A percentile compares a stretch with the other conserved stretches of the same genome.
These are phyloP conservation scores for Agrochola circellaris DNA, from an alignment of 2,888 invertebrate species.

Conservation along the genomic window DNA sequence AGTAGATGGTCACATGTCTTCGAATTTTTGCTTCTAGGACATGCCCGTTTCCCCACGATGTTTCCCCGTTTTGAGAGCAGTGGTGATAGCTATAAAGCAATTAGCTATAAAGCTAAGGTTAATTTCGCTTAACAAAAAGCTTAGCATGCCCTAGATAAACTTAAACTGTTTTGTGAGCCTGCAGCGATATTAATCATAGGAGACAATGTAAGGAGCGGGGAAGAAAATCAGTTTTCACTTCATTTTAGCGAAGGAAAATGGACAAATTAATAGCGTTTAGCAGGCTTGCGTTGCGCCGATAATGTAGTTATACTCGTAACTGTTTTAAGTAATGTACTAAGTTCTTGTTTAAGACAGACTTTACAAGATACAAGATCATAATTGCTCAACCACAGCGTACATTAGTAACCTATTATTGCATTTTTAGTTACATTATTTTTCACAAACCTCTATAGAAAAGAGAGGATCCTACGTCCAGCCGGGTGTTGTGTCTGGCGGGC, in stretches of 20 bases:
- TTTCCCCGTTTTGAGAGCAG: too few species aligned
- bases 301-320: constrained; percentile 4
- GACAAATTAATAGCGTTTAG: constrained; percentile 27
- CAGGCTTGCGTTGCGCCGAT: background rate
- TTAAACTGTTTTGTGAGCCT: constrained; percentile 20
- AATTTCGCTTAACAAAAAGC: constrained; percentile 11
- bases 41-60: too few species aligned
- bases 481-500: too few species aligned
- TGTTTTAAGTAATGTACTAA: background rate
- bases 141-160: constrained; percentile 2
- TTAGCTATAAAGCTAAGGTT: background rate
- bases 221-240: constrained; percentile 38
- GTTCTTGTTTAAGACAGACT: background rate
- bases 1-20: too few species aligned
- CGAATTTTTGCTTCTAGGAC: too few species aligned
- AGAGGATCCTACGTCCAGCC: too few species aligned
- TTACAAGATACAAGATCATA: background rate
- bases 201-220: constrained; percentile 23
- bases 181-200: constrained; percentile 41
- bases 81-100: too few species aligned
- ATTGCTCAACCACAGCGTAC: too few species aligned
- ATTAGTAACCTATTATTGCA: too few species aligned
- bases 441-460: too few species aligned
- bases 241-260: constrained; percentile 35
- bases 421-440: too few species aligned